Percentiles rank a stretch among this genome's conserved stretches.
These are phyloP conservation scores for Tilapia sparmanii DNA, from an alignment of 2,113 vertebrate species.

Conservation along the genomic window DNA sequence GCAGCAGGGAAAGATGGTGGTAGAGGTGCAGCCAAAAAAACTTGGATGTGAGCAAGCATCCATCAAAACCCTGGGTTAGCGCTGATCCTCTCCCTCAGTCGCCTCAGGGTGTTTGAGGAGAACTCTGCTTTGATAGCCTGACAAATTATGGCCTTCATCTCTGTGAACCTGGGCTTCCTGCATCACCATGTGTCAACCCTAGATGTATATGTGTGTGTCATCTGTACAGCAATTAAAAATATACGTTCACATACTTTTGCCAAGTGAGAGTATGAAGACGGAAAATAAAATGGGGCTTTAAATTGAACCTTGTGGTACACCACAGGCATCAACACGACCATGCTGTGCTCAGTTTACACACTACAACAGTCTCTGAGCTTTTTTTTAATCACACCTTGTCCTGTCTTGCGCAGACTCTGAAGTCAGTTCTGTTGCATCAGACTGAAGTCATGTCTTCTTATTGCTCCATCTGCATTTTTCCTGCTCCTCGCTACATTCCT, in stretches of 20 bases:
- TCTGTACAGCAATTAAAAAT: not conserved
- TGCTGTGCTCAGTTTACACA: not conserved
- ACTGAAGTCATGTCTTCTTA: slow-evolving; percentile 1
- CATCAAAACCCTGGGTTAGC: not conserved
- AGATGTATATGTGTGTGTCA: not conserved
- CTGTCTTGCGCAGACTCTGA: not conserved
- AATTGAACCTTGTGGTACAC: not conserved
- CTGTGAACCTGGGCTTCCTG: not conserved
- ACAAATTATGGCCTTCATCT: not conserved
- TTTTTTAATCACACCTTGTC: not conserved
- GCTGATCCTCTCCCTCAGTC: not conserved
- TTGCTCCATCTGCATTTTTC: not conserved
- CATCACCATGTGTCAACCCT: not conserved
- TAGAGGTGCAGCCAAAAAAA: not conserved
- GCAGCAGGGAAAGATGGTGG: not conserved
- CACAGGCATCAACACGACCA: not conserved
- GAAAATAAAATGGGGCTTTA: not conserved
- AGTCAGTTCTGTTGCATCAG: not conserved
- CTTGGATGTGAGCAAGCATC: not conserved
- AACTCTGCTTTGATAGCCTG: not conserved
- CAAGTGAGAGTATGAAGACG: not conserved
- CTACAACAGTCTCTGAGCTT: not conserved
- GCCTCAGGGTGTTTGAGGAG: not conserved
- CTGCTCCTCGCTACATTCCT: not conserved
- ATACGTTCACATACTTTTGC: not conserved